These are phyloP conservation scores for Allenopithecus nigroviridis DNA, from an alignment of 2,797 vertebrate genomes.

Conservation along the genomic window DNA sequence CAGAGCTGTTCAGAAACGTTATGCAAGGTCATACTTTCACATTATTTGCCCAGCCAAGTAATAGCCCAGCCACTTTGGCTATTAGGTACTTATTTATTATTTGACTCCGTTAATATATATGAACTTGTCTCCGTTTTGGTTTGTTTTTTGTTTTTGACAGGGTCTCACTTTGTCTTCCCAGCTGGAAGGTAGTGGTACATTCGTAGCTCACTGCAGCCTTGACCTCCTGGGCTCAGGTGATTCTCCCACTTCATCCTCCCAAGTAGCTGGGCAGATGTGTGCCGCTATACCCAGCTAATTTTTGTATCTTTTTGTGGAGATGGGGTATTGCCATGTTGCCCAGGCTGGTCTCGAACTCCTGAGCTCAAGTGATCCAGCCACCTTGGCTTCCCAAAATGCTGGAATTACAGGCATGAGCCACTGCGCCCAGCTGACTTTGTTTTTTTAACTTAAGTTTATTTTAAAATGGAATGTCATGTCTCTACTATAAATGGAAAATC, in stretches of 20 bases:
- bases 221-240: not conserved
- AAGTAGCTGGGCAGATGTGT: not conserved
- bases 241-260: not conserved
- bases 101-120: not conserved
- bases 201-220: not conserved
- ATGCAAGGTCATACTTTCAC: not conserved
- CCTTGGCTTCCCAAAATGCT: not conserved
- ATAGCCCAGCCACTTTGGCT: not conserved
- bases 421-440: not conserved
- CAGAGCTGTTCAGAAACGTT: not conserved
- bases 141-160: not conserved
- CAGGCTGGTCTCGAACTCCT: not conserved
- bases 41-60: not conserved
- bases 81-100: not conserved
- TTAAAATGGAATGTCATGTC: conserved; percentile 19
- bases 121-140: not conserved
- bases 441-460: conserved; percentile 12
- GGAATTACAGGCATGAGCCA: not conserved
- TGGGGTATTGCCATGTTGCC: not conserved
- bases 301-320: not conserved
- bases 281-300: fast-evolving
- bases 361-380: not conserved
- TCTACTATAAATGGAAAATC: conserved; percentile 2
- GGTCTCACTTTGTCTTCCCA: not conserved
- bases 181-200: not conserved